Evolutionary conservation across 2,888 invertebrate genomes (phyloP), one percentile per base, ranked within the genome.

Genomic region (Anthophora plumipes): DNA sequence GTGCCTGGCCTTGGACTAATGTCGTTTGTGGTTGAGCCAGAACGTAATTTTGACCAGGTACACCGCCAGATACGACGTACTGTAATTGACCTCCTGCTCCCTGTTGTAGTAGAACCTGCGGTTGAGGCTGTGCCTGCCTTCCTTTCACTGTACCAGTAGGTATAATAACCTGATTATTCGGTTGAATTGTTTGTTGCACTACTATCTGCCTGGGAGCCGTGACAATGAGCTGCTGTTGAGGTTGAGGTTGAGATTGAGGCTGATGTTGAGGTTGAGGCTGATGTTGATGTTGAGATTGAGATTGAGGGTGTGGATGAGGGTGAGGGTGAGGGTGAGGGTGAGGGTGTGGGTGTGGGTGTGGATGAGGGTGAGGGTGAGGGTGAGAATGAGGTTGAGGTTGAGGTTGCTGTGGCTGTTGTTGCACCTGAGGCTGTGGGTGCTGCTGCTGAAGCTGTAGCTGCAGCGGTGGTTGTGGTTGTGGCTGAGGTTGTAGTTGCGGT

Each of bases 11-110:
- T 84, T 95, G 95, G 0, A 95, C 95, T 43, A 95, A 91, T 0
- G 95, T 95, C 0, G 95, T 95, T 80, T 95, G 95, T 11, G 95
- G 95, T 86, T 96, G 96, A 0, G 96, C 96, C 14, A 96, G 94
- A 52, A 96, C 94, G 88, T 96, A 96, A 80, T 95, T 94, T 87
- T 96, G 96, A 0, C 95, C 95, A 60, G 95, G 94, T 12, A 93
- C 92, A 20, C 94, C 94, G 20, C 94, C 93, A 0, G 94, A 93
- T 43, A 95, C 92, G 0, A 95, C 94, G 70, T 95, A 95, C 82
- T 95, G 95, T 52, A 95, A 89, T 80, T 95, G 95, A 72, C 95
- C 94, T 39, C 94, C 93, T 0, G 92, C 87, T 31, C 91, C 87
- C 73, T 93, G 93, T 66, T 93, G 93, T 11, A 93, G 69, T 8